Percentiles rank a stretch among this genome's conserved stretches.
phyloP scores from a whole-genome alignment of 2,888 invertebrate genomes.

The Pachymerium ferrugineum region DNA sequence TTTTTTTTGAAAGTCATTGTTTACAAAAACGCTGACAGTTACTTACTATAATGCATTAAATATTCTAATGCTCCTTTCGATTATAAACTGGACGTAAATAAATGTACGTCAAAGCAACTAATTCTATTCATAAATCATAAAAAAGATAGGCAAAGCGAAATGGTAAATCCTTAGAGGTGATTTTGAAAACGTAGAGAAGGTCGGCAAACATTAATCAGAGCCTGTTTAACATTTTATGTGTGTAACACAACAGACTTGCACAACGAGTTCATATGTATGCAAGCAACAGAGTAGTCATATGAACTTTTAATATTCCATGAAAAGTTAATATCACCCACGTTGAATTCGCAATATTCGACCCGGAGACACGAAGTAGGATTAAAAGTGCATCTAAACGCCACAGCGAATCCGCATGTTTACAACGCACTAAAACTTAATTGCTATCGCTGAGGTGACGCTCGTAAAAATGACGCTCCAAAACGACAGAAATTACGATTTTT shows the following conservation, averaged over 20 bases:
- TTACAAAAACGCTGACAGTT: too few species aligned
- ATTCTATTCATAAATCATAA: conserved; percentile 1
- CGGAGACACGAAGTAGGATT: neutral
- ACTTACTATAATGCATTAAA: too few species aligned
- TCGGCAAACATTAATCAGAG: conserved; percentile 8
- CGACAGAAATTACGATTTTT: too few species aligned
- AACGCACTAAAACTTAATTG: neutral
- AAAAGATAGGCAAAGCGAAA: neutral
- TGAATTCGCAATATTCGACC: conserved; percentile 13
- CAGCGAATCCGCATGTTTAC: neutral
- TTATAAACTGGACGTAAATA: too few species aligned
- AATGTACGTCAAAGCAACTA: too few species aligned
- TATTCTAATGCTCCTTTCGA: too few species aligned
- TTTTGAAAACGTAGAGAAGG: neutral
- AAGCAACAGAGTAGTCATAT: neutral
- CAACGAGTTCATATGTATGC: conserved; percentile 18
- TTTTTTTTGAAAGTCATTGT: too few species aligned
- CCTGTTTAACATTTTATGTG: conserved; percentile 7
- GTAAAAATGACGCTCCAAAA: neutral
- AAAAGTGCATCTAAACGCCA: neutral
- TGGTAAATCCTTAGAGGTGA: conserved; percentile 9
- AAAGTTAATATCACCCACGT: neutral
- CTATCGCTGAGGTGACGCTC: neutral
- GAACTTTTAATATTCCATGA: conserved; percentile 11
- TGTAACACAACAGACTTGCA: neutral